Percentiles rank a stretch among this genome's conserved stretches.
Conservation (phyloP, 2,888 invertebrate genomes). For the Lampropteryx suffumata region DNA sequence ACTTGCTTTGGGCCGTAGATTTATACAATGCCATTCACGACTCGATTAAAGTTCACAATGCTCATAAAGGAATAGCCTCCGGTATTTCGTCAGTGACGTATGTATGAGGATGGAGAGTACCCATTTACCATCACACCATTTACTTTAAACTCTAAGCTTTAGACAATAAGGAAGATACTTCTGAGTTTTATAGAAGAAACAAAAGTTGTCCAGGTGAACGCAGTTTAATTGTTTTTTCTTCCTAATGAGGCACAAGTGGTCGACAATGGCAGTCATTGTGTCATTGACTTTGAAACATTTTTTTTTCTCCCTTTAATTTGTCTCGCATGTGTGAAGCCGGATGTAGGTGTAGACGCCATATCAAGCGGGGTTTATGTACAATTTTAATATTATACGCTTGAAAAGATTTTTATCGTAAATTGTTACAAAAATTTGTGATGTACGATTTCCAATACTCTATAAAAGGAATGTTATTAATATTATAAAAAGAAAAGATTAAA, state of each 20-base stretch:
- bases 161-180: slow-evolving; percentile 33
- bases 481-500: too few relatives aligned
- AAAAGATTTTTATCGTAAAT: too few relatives aligned
- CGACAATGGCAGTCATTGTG: slow-evolving; percentile 74
- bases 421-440: too few relatives aligned
- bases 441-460: too few relatives aligned
- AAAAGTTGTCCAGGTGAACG: slow-evolving; percentile 52
- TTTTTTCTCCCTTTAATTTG: slow-evolving; percentile 65
- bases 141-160: slow-evolving; percentile 39
- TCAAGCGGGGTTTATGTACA: slow-evolving; percentile 1
- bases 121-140: slow-evolving; percentile 23
- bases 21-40: slow-evolving; percentile 74
- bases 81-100: slow-evolving; percentile 61
- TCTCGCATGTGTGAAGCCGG: slow-evolving; percentile 55
- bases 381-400: too few relatives aligned
- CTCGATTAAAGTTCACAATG: slow-evolving; percentile 74
- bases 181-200: slow-evolving; percentile 21
- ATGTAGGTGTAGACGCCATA: slow-evolving; percentile 27
- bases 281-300: slow-evolving; percentile 59
- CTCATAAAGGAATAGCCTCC: slow-evolving; percentile 72
- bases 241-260: slow-evolving; percentile 79
- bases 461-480: too few relatives aligned
- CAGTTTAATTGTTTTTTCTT: slow-evolving; percentile 73
- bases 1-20: slow-evolving; percentile 51
- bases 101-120: slow-evolving; percentile 55